These are phyloP conservation scores for Rhinogobius similis DNA, from an alignment of 2,113 vertebrate species.

Conservation along the genomic window DNA sequence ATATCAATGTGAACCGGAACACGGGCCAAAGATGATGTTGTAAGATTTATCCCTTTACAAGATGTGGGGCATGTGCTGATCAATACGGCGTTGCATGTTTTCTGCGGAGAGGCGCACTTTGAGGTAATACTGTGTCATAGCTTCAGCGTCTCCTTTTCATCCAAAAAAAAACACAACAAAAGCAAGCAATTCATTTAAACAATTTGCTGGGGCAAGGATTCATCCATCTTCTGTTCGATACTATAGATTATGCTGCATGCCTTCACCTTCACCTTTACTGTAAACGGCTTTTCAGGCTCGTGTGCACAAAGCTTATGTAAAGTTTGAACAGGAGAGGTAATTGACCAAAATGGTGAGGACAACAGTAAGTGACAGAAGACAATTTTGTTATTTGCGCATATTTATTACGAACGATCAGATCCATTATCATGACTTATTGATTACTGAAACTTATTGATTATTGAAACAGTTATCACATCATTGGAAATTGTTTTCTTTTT, in stretches of 20 bases:
- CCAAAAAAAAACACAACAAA: neutral
- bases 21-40: constrained; percentile 14
- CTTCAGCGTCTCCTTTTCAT: neutral
- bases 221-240: neutral
- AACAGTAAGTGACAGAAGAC: too few relatives aligned
- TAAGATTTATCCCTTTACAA: constrained; percentile 18
- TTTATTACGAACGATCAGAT: too few relatives aligned
- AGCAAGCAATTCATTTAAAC: neutral
- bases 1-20: constrained; percentile 30
- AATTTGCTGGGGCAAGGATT: neutral
- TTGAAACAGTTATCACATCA: too few relatives aligned
- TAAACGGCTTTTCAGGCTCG: too few relatives aligned
- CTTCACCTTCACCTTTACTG: neutral
- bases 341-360: neutral
- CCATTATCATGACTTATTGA: too few relatives aligned
- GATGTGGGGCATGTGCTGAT: neutral
- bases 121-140: neutral
- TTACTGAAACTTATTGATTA: too few relatives aligned
- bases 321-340: neutral
- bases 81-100: neutral
- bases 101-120: neutral
- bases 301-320: neutral
- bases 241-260: neutral
- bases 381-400: too few relatives aligned
- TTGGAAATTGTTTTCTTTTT: too few relatives aligned